Evolutionary conservation across 2,113 vertebrate genomes (phyloP).

Genomic region (Speoplatyrhinus poulsoni): DNA sequence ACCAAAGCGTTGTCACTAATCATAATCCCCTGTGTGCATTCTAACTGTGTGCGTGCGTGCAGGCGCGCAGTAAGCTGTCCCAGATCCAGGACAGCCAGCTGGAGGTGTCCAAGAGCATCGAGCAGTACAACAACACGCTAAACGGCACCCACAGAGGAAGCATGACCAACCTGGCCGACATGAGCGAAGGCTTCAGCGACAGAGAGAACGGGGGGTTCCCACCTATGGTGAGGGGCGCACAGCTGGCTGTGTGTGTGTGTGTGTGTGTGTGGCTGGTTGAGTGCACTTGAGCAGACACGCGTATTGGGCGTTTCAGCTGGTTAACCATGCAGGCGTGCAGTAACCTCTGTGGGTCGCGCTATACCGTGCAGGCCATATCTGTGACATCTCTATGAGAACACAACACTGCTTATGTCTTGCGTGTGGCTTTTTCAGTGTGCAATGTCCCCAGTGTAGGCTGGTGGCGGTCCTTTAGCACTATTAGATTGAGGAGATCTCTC

Average conservation of each 20-base stretch:
- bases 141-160: conserved; percentile 87
- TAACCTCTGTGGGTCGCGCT: too few relatives aligned
- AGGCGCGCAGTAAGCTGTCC: conserved; percentile 92
- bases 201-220: conserved; percentile 83
- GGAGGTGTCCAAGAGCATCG: conserved; percentile 85
- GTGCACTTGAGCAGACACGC: neutral
- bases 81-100: conserved; percentile 91
- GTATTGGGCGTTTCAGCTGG: too few relatives aligned
- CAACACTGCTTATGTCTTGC: too few relatives aligned
- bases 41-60: conserved; percentile 12
- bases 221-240: conserved; percentile 75
- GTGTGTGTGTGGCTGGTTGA: neutral
- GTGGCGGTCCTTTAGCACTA: too few relatives aligned
- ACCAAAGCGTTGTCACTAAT: too few relatives aligned
- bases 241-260: conserved; percentile 22
- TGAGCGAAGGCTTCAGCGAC: conserved; percentile 85
- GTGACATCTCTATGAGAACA: too few relatives aligned
- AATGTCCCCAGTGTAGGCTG: too few relatives aligned
- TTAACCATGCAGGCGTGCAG: too few relatives aligned
- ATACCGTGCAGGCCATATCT: too few relatives aligned
- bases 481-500: too few relatives aligned
- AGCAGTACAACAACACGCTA: conserved; percentile 84
- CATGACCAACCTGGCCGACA: conserved; percentile 88
- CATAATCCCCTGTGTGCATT: neutral
- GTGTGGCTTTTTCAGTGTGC: too few relatives aligned